Evolutionary conservation across 1,140 invertebrate genomes (phyloP), one percentile per base, ranked within the genome.

Genomic region (Muscidifurax raptorellus): DNA sequence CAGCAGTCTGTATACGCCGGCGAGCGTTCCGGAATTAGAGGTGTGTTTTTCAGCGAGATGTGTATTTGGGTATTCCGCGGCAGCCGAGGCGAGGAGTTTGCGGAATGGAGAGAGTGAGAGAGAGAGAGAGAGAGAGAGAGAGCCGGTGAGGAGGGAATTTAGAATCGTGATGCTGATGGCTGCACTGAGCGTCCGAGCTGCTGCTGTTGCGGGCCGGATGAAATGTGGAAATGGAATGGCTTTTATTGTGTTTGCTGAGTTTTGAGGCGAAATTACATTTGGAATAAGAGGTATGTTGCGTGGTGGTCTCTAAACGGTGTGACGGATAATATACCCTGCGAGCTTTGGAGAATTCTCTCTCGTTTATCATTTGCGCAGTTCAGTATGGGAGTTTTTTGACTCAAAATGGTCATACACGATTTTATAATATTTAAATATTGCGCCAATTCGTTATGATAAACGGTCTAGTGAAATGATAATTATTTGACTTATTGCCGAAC

Each of bases 1-100:
- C 66, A 30, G 25, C 52, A 59, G 52, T 59, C 22, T 18, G 52
- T 59, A 59, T 59, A 59, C 52, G 6, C 28, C 25, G 66, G n/a
- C 27, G 66, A 59, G 52, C 52, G 52, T 59, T 59, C 52, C 66
- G 66, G 66, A 69, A 69, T 69, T 69, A 69, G 66, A 30, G 66
- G 66, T 69, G 66, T 69, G 28, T 69, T 69, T 69, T 69, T 69
- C 66, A 69, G 66, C 66, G 25, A 30, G 66, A 69, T 69, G 66
- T 59, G 52, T 59, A 59, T 59, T 59, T 59, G 52, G 52, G 52
- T 59, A 59, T 59, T 59, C 52, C 52, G 52, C 52, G 52, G n/a
- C 22, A 59, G 52, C 52, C 52, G 52, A 59, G 52, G 52, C 52
- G 52, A 59, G 52, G 52, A 59, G 52, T 59, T 59, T 59, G 52